These are phyloP conservation scores for Leptopilina boulardi DNA, from an alignment of 1,140 invertebrate species.

Conservation along the genomic window DNA sequence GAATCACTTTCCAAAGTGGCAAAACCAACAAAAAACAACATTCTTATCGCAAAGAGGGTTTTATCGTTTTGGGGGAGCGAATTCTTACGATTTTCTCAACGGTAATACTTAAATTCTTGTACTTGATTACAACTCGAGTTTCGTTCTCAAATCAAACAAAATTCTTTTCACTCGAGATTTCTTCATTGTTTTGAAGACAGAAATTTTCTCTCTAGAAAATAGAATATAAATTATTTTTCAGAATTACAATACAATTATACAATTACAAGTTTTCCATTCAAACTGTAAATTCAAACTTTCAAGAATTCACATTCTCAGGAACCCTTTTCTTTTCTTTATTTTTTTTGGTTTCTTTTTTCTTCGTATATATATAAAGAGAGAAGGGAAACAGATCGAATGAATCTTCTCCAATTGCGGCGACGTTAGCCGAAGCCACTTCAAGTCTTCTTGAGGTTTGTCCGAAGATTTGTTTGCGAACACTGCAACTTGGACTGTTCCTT, in stretches of 20 bases:
- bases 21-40: conserved; percentile 27
- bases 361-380: not conserved
- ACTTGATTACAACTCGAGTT: not conserved
- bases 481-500: conserved; percentile 18
- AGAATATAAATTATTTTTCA: too few relatives aligned
- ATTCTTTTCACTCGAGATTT: not conserved
- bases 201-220: too few relatives aligned
- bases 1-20: conserved; percentile 26
- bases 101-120: conserved; percentile 33
- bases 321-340: not conserved
- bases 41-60: conserved; percentile 27
- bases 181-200: not conserved
- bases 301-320: not conserved
- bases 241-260: too few relatives aligned
- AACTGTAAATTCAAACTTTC: conserved; percentile 3
- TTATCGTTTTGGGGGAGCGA: not conserved
- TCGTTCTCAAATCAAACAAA: conserved; percentile 18
- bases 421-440: conserved; percentile 22
- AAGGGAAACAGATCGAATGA: not conserved
- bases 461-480: conserved; percentile 31
- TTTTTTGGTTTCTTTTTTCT: not conserved
- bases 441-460: conserved; percentile 26
- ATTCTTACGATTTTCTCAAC: conserved; percentile 8
- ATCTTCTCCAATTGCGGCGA: conserved; percentile 32
- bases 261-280: not conserved